Conservation (phyloP, 2,113 vertebrate species). For the rabbit (Oryctolagus cuniculus) region DNA sequence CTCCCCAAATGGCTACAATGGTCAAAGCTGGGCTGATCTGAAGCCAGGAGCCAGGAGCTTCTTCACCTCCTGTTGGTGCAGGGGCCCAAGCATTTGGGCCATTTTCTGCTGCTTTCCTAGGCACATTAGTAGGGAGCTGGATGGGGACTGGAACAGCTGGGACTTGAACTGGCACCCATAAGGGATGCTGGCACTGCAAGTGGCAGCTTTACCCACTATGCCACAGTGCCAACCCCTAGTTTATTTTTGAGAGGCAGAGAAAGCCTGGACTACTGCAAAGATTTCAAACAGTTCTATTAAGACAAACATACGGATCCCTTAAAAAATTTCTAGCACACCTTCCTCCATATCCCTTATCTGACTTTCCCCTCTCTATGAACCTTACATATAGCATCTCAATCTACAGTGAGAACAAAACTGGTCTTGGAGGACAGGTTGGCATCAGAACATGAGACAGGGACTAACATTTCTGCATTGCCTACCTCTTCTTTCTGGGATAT, state of each 20-base stretch:
- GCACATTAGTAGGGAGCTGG: too few species aligned
- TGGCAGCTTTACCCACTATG: neutral
- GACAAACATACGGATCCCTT: neutral
- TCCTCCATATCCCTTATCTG: neutral
- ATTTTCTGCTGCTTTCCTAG: too few species aligned
- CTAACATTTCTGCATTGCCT: neutral
- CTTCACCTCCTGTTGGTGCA: too few species aligned
- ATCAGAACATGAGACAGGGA: neutral
- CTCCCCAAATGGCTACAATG: too few species aligned
- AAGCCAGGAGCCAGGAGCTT: too few species aligned
- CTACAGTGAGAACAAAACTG: neutral
- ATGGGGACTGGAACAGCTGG: too few species aligned
- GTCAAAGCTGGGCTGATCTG: too few species aligned
- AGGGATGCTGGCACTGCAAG: too few species aligned
- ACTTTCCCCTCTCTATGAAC: neutral
- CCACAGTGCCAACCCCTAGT: accelerated
- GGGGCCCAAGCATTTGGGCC: too few species aligned
- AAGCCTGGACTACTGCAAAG: neutral
- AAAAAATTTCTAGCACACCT: neutral
- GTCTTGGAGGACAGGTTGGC: neutral
- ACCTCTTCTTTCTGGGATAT: constrained; percentile 4
- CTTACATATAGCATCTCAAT: neutral
- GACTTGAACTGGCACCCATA: too few species aligned
- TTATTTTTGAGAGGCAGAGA: neutral
- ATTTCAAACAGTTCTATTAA: neutral